Evolutionary conservation across 2,113 vertebrate genomes (phyloP).

Genomic region (Crotalus helleri): DNA sequence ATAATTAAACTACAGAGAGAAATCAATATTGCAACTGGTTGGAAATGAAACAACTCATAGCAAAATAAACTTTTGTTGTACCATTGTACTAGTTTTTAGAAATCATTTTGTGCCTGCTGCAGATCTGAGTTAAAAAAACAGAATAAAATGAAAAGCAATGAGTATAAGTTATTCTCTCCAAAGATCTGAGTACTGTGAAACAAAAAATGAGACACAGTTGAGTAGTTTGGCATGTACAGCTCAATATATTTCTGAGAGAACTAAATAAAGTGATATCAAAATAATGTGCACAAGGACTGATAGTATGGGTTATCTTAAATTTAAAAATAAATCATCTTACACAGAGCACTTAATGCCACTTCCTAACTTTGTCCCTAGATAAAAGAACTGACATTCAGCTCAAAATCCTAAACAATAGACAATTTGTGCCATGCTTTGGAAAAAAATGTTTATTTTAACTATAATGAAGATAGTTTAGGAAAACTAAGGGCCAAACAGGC

Average conservation of each 20-base stretch:
- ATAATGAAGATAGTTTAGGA: background rate
- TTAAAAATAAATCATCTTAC: background rate
- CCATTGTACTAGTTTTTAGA: slow-evolving; percentile 47
- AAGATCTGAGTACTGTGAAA: slow-evolving; percentile 20
- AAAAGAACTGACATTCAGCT: slow-evolving; percentile 5
- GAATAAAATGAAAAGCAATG: slow-evolving; percentile 10
- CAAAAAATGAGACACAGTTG: slow-evolving; percentile 57
- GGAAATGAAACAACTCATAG: slow-evolving; percentile 71
- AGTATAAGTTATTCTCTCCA: slow-evolving; percentile 35
- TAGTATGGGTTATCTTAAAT: background rate
- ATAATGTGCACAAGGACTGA: background rate
- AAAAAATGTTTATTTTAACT: slow-evolving; percentile 11
- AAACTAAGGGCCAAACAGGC: background rate
- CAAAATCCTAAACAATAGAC: slow-evolving; percentile 19
- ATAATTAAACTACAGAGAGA: slow-evolving; percentile 76
- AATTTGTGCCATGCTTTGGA: slow-evolving; percentile 19
- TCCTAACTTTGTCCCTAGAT: slow-evolving; percentile 1
- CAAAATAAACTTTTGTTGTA: slow-evolving; percentile 66
- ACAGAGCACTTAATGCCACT: background rate
- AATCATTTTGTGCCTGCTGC: slow-evolving; percentile 35
- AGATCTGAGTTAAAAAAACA: slow-evolving; percentile 51
- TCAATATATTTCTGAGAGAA: slow-evolving; percentile 15
- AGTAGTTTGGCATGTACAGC: slow-evolving; percentile 20
- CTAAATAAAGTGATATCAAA: slow-evolving; percentile 13
- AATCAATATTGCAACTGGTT: slow-evolving; percentile 73